phyloP scores from a whole-genome alignment of 2,797 vertebrate genomes.

The Taeniopygia guttata region DNA sequence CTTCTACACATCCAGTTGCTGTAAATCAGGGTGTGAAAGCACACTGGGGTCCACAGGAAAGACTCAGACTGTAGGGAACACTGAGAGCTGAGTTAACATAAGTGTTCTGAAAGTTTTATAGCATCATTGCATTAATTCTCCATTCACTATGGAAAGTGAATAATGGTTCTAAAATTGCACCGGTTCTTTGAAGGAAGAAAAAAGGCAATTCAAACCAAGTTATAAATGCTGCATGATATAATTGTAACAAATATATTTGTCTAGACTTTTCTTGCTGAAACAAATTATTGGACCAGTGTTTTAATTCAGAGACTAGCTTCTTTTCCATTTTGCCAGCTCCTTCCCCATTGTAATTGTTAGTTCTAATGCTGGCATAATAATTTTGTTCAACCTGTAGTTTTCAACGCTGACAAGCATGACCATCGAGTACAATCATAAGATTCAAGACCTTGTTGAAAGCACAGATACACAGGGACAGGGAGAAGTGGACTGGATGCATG shows the following conservation, averaged over 20 bases:
- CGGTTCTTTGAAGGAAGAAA: neutral
- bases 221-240: neutral
- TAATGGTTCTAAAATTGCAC: constrained; percentile 9
- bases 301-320: constrained; percentile 20
- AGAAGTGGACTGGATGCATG: neutral
- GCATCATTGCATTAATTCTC: constrained; percentile 30
- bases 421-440: neutral
- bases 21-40: neutral
- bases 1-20: neutral
- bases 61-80: neutral
- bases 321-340: neutral
- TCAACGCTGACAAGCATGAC: neutral
- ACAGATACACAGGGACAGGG: neutral
- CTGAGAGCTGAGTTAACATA: neutral
- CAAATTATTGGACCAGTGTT: neutral
- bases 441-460: neutral
- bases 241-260: constrained; percentile 25
- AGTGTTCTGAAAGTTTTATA: constrained; percentile 7
- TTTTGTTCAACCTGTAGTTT: neutral
- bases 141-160: constrained; percentile 6
- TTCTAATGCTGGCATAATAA: neutral
- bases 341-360: neutral
- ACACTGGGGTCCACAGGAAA: neutral
- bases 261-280: neutral
- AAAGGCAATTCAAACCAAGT: neutral